Base-by-base conservation (phyloP, 1,140 invertebrate genomes). In the Mya arenaria region DNA sequence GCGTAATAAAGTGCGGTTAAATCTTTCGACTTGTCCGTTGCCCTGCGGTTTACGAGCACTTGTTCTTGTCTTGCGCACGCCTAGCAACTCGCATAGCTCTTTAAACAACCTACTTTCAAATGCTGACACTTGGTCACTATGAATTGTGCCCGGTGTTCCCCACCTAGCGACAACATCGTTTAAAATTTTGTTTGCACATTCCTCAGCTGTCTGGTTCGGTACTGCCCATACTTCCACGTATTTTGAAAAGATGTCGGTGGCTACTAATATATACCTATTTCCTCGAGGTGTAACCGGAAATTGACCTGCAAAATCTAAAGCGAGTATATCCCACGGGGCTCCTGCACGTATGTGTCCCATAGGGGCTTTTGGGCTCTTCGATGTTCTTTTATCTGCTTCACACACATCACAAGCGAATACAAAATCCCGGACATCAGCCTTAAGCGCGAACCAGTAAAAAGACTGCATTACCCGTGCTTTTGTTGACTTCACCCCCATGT, bases 91-190 rank as follows among this genome's bases (percentile, higher is more conserved):
- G 28, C 69, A 85, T 23, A 83, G 8, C 28, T 77, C 19, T 56
- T 48, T 17, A n/a, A 77, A 77, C 8, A 77, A 32, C 19, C 23
- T 66, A 37, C 60, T 56, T 44, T 77, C 74, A 55, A 60, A 77
- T 4, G 19, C 66, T 23, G 28, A 23, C 6, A 37, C 62, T 15
- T 55, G 62, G 36, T 77, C 28, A 34, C 25, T 36, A 0, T 36
- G 62, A 5, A 77, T 77, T 5, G 62, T n/a, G n/a, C n/a, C n/a
- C n/a, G 79, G 83, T 6, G 30, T 15, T 10, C 93, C 93, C 72
- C 86, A 90, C 4, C 89, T 72, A 65, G 84, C 87, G n/a, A 93
- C 68, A 25, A 89, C 63, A n/a, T 92, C 82, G 41, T 89, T 71
- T 0, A 93, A 81, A 10, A 93, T 83, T 4, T 73, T 84, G 17